Evolutionary conservation across 2,113 vertebrate species (phyloP).

Genomic region (Lethenteron reissneri): DNA sequence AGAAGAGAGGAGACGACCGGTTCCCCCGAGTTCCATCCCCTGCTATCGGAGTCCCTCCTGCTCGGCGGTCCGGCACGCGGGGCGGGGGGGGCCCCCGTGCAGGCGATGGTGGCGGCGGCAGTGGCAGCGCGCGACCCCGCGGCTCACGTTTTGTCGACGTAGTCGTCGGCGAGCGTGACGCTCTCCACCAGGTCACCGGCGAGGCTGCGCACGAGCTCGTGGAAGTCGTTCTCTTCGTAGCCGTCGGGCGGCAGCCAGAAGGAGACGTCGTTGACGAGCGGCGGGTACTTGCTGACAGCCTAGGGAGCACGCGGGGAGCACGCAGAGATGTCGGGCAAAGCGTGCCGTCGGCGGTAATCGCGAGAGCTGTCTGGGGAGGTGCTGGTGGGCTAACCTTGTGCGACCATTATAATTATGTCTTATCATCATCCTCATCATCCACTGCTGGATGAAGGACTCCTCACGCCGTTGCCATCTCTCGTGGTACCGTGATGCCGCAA

Average conservation of each 20-base stretch:
- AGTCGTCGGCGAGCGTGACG: slow-evolving; percentile 52
- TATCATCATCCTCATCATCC: background rate
- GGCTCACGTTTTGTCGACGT: background rate
- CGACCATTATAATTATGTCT: background rate
- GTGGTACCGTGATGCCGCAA: background rate
- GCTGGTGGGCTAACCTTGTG: background rate
- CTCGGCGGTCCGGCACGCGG: background rate
- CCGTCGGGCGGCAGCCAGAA: slow-evolving; percentile 60
- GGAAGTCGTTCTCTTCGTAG: slow-evolving; percentile 64
- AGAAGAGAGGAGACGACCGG: too few relatives aligned
- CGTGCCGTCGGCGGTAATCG: background rate
- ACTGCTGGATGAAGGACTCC: background rate
- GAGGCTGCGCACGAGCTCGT: slow-evolving; percentile 54
- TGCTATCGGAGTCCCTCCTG: too few relatives aligned
- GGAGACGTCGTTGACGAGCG: slow-evolving; percentile 67
- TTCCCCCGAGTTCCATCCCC: too few relatives aligned
- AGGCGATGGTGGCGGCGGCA: background rate
- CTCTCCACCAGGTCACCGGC: slow-evolving; percentile 78
- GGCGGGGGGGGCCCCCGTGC: background rate
- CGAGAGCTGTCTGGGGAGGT: background rate
- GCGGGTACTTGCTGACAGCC: slow-evolving; percentile 63
- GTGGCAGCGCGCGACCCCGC: too few relatives aligned
- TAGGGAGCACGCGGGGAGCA: slow-evolving; percentile 14
- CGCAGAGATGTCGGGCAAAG: background rate
- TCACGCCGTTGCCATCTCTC: background rate